Percentiles rank a stretch among this genome's conserved stretches.
phyloP scores from a whole-genome alignment of 2,888 invertebrate species.

The Daptonema setosum region DNA sequence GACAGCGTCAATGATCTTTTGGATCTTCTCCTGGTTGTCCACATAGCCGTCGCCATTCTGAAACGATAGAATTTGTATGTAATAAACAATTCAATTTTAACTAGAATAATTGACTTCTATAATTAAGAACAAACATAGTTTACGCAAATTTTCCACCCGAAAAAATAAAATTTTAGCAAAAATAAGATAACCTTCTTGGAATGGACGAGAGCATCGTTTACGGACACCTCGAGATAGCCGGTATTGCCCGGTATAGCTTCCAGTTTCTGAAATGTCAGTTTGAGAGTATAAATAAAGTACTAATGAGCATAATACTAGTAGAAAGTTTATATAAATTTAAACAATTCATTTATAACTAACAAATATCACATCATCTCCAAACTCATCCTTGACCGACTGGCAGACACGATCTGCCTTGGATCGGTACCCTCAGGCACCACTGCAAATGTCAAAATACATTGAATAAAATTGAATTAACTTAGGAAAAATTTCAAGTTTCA shows the following conservation, averaged over 20 bases:
- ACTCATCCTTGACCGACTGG: not conserved
- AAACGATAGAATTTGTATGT: not conserved
- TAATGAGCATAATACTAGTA: too few relatives aligned
- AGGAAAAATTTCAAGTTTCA: too few relatives aligned
- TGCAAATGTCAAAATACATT: not conserved
- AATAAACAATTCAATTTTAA: not conserved
- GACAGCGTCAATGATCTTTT: slow-evolving; percentile 1
- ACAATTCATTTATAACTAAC: too few relatives aligned
- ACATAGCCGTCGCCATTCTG: slow-evolving; percentile 2
- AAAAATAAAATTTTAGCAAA: too few relatives aligned
- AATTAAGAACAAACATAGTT: too few relatives aligned
- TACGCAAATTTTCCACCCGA: not conserved
- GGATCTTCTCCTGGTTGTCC: not conserved
- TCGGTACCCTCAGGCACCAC: slow-evolving; percentile 4
- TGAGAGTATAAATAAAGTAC: not conserved
- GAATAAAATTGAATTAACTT: too few relatives aligned
- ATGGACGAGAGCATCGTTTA: slow-evolving; percentile 1
- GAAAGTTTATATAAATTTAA: too few relatives aligned
- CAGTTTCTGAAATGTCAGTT: not conserved
- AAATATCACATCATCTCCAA: not conserved
- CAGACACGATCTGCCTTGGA: slow-evolving; percentile 1
- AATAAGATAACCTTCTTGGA: slow-evolving; percentile 1
- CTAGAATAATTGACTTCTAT: too few relatives aligned
- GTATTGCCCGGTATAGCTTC: not conserved
- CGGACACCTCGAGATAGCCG: slow-evolving; percentile 1